phyloP scores from a whole-genome alignment of 1,140 invertebrate genomes.

The Mamestra configurata region DNA sequence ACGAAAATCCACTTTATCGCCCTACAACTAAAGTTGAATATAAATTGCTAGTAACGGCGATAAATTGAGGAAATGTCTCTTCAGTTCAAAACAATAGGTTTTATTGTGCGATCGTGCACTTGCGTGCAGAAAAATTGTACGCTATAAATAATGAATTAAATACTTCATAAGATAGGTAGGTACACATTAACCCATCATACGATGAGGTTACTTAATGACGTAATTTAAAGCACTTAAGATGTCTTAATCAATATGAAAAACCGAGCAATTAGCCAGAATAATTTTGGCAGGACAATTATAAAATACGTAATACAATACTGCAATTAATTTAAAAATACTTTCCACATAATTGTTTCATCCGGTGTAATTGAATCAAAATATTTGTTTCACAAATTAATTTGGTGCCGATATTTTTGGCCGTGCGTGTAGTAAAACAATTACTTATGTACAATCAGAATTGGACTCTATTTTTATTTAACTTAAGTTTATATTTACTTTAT shows the following conservation, averaged over 20 bases:
- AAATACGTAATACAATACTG: not conserved
- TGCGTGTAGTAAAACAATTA: not conserved
- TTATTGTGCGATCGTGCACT: slow-evolving; percentile 7
- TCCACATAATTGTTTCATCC: not conserved
- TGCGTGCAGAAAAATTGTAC: slow-evolving; percentile 20
- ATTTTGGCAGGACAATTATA: not conserved
- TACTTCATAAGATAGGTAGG: not conserved
- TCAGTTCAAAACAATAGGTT: slow-evolving; percentile 28
- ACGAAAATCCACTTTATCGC: slow-evolving; percentile 1
- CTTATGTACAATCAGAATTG: not conserved
- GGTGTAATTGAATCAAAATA: not conserved
- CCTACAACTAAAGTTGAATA: not conserved
- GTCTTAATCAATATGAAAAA: too few relatives aligned
- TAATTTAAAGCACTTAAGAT: not conserved
- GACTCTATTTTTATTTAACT: not conserved
- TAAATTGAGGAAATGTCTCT: slow-evolving; percentile 39
- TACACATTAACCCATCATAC: too few relatives aligned
- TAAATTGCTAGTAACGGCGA: not conserved
- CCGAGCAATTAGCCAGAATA: not conserved
- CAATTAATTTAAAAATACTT: not conserved
- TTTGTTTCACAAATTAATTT: not conserved
- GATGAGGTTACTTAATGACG: not conserved
- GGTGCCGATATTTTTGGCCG: not conserved
- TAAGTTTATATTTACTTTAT: not conserved
- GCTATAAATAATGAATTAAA: not conserved